Base-by-base conservation (phyloP, 1,140 invertebrate genomes). In the Pogonus chalceus region DNA sequence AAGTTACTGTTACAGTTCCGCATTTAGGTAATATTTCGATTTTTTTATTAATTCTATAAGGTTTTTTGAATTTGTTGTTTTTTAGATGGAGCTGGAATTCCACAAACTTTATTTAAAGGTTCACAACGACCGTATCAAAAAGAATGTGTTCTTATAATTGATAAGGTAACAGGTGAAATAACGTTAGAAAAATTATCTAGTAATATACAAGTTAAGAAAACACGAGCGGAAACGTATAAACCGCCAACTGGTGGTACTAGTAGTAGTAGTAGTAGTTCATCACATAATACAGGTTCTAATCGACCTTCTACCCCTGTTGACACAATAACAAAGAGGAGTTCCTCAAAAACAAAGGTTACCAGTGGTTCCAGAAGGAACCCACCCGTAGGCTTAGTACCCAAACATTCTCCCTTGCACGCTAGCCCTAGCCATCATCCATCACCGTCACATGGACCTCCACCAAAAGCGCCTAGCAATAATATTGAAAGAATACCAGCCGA, bases 121-220 rank as follows among this genome's bases (percentile, higher is more conserved):
- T 90, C 89, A 64, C 87, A 94, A 66, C 80, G 85, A 65, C 88
- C 90, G 35, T 91, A 90, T 69, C 79, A 83, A 49, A 90, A 82
- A 93, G 93, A 97, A 76, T 98, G 93, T 76, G 89, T 98, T 39
- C 78, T 97, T 9, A 93, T 98, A 51, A 90, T 95, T 58, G 92
- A 97, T 71, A 83, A 85, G 68, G 76, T 79, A 37, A 97, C 92
- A 2, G 92, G 93, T 49, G 90, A 93, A 73, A 87, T 96, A 59
- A 93, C 88, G 16, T 71, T 98, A 54, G 94, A 98, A 72, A 90
- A 88, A 72, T 77, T 98, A 46, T 83, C 84, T 35, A 85, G 85
- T 60, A 93, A 90, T 74, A 89, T 96, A 63, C 88, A 90, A 78
- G 83, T 97, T 1, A 97, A 97, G 71, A 96, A 96, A 71, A 96